Percentiles rank a stretch among this genome's conserved stretches.
phyloP scores from a whole-genome alignment of 2,113 vertebrate genomes.

The Cyanoderma ruficeps region DNA sequence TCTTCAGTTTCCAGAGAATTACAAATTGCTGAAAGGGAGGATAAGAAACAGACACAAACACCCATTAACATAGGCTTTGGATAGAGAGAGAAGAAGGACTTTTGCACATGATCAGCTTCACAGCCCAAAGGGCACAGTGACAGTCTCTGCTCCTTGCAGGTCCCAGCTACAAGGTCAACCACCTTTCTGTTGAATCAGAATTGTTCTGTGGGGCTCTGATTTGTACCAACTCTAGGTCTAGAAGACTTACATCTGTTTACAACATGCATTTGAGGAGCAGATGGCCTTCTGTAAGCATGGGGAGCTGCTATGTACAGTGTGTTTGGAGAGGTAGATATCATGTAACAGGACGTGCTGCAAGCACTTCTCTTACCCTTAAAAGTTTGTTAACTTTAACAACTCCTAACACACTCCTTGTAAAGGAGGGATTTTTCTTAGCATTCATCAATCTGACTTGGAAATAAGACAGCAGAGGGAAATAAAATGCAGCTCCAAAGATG shows the following conservation, averaged over 20 bases:
- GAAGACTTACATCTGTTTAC: background rate
- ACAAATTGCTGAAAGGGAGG: background rate
- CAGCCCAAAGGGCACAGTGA: background rate
- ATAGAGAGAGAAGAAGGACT: background rate
- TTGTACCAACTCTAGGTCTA: background rate
- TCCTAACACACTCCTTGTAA: background rate
- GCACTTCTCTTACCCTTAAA: background rate
- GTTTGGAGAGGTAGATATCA: background rate
- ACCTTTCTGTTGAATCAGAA: background rate
- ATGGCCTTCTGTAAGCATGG: background rate
- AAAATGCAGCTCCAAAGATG: background rate
- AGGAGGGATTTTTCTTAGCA: background rate
- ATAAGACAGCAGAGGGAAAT: background rate
- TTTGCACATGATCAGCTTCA: rapidly evolving
- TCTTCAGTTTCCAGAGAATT: background rate
- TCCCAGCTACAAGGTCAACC: background rate
- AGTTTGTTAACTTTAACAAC: background rate
- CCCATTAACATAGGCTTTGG: background rate
- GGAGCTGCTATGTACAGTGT: background rate
- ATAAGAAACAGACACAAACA: background rate
- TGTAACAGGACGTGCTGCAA: background rate
- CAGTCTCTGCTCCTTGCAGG: background rate
- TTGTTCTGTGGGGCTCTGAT: background rate
- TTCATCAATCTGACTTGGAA: background rate
- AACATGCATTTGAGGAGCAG: background rate